Base-by-base conservation (phyloP, 2,797 vertebrate genomes). In the Perodicticus potto region DNA sequence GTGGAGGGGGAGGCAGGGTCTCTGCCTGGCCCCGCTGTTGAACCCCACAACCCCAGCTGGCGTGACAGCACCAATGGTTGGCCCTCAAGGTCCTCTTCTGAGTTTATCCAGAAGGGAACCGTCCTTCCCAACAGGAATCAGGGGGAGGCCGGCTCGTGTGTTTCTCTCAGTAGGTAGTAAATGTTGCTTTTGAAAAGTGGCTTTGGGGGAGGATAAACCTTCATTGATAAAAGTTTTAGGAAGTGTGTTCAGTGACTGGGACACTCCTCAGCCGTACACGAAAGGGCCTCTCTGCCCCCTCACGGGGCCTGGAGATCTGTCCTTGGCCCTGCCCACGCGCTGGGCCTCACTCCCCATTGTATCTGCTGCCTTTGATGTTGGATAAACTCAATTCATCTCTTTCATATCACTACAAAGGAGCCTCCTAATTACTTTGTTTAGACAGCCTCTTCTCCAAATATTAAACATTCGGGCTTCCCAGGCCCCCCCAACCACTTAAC, bases 401-500 rank as follows among this genome's bases (percentile, higher is more conserved):
- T 98, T 98, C 97, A 95, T 97, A 97, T 97, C 96, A 97, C 98
- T 97, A 97, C 98, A 96, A 97, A 98, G 98, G 89, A 96, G 96
- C 85, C 94, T 98, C 97, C 97, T 98, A 97, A 98, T 98, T 96
- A 93, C 98, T 97, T 89, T 96, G 97, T 96, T 98, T 98, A 98
- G 98, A 98, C 95, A 94, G 85, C 83, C 91, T 98, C 97, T 98
- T 98, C 97, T 97, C 98, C 97, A 97, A 96, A 97, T 98, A 98
- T 95, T 97, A 98, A 98, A 98, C 97, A 98, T 97, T 98, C 96
- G 97, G 96, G 97, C 98, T 98, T 97, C 96, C 96, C 97, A 97
- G 95, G 95, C 95, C 49, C 88, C 90, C 97, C 97, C 45, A 96
- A 97, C 97, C 97, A 95, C 93, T 93, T 96, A 37, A 91, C 88